Evolutionary conservation across 2,888 invertebrate species (phyloP), one percentile per base, ranked within the genome.

Genomic region (Ethmia dodecea): DNA sequence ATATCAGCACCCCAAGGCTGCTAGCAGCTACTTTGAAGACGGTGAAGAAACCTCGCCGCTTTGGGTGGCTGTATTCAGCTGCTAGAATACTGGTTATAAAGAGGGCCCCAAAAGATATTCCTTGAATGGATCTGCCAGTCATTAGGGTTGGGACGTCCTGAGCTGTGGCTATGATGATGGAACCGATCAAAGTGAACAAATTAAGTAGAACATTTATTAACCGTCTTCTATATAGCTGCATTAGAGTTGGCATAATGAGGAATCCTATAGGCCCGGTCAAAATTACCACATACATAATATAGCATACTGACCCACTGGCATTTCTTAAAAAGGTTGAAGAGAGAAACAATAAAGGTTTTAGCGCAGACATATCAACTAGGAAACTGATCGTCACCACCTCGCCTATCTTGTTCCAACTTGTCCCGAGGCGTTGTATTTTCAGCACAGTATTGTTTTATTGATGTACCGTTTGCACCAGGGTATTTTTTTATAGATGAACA

Each of bases 51-150:
- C 50, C 50, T 28, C 50, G 32, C 1, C 50, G 41, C 24, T 37
- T 50, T 1, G 47, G 50, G 24, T 50, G 50, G 5, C 43, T 37
- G 28, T 49, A 50, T 33, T 50, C 50, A 6, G 40, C 45, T 27
- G 42, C 42, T 14, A 50, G 13, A 0, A 50, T 42, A 6, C 35
- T 37, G 33, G 35, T 37, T 1, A 47, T 45, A 18, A 39, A 43
- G 0, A 49, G 22, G 0, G 47, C 47, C 11, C 47, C 44, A 8
- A 47, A 50, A 3, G 47, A 34, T 5, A 50, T 20, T 1, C 50
- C 50, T 28, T 51, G 51, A 16, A 50, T 26, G 1, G 45, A 41
- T 26, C 51, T 38, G 1, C 45, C 51, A 9, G 32, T 29, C 13
- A 51, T 41, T 2, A 51, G 25, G 3, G 30, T 32, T 1, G 42